A percentile compares a stretch with the other conserved stretches of the same genome.
These are phyloP conservation scores for Polypterus bichir DNA, from an alignment of 2,113 vertebrate genomes.

Conservation along the genomic window DNA sequence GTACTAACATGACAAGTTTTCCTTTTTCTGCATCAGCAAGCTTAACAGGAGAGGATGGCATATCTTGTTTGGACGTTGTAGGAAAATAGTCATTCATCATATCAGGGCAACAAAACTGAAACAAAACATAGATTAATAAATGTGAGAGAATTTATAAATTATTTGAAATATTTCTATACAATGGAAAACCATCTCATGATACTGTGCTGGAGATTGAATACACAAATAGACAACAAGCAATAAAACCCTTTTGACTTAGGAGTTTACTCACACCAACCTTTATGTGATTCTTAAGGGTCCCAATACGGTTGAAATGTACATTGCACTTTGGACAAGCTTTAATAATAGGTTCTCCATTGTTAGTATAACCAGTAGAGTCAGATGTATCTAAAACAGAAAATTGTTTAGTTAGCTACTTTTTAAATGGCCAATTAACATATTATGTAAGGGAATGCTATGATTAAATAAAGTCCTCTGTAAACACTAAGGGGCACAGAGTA, in stretches of 20 bases:
- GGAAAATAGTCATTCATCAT: constrained; percentile 45
- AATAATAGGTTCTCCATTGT: constrained; percentile 66
- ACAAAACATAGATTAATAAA: constrained; percentile 17
- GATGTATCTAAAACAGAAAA: constrained; percentile 24
- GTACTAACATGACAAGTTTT: constrained; percentile 92
- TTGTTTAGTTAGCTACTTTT: too few relatives aligned
- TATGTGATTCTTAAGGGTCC: constrained; percentile 71
- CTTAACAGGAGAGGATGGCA: constrained; percentile 27
- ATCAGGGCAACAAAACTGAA: constrained; percentile 67
- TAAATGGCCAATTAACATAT: too few relatives aligned
- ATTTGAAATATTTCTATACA: too few relatives aligned
- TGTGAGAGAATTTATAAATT: too few relatives aligned
- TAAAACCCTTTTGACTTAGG: neutral
- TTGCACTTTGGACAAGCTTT: constrained; percentile 79
- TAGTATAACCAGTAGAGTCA: constrained; percentile 34
- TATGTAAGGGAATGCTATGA: too few relatives aligned
- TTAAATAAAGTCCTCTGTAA: too few relatives aligned
- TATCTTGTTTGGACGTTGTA: constrained; percentile 31
- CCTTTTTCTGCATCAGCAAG: constrained; percentile 56
- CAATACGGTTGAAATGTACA: constrained; percentile 69
- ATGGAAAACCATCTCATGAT: too few relatives aligned
- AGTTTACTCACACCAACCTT: constrained; percentile 45
- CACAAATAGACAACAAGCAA: too few relatives aligned
- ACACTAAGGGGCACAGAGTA: neutral
- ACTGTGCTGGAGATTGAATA: too few relatives aligned